Percentiles rank a stretch among this genome's conserved stretches.
These are phyloP conservation scores for Plemyria rubiginata DNA, from an alignment of 2,888 invertebrate genomes.

Conservation along the genomic window DNA sequence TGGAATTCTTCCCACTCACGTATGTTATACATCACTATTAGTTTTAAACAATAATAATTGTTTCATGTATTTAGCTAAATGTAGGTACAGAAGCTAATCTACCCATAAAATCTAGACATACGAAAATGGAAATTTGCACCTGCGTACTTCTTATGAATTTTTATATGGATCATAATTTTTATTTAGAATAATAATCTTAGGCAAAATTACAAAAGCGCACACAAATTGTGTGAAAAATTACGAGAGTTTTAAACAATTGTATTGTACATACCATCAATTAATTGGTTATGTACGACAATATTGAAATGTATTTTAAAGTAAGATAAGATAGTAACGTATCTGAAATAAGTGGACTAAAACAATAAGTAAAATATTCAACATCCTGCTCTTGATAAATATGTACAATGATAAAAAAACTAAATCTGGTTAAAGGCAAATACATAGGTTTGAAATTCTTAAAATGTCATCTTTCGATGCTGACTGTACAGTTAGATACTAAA, in stretches of 20 bases:
- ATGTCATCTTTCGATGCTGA: not conserved
- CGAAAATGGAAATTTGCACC: constrained; percentile 17
- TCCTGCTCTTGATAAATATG: too few species aligned
- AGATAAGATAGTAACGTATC: not conserved
- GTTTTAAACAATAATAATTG: not conserved
- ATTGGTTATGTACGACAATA: constrained; percentile 7
- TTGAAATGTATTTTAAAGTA: constrained; percentile 6
- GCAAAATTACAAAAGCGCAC: constrained; percentile 23
- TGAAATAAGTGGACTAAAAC: not conserved
- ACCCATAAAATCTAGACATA: not conserved
- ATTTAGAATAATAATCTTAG: constrained; percentile 5
- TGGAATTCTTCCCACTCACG: not conserved
- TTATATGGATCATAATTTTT: constrained; percentile 22
- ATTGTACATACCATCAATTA: not conserved
- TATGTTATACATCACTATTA: constrained; percentile 2
- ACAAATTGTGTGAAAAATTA: constrained; percentile 20
- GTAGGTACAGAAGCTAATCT: constrained; percentile 10
- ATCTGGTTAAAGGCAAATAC: too few species aligned
- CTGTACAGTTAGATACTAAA: not conserved
- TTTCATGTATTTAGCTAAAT: constrained; percentile 1
- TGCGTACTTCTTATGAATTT: constrained; percentile 32
- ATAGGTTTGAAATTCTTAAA: not conserved
- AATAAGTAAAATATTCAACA: not conserved
- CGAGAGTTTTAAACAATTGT: constrained; percentile 19
- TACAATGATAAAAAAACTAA: too few species aligned